Evolutionary conservation across 1,140 invertebrate genomes (phyloP).

Genomic region (Orius laevigatus): DNA sequence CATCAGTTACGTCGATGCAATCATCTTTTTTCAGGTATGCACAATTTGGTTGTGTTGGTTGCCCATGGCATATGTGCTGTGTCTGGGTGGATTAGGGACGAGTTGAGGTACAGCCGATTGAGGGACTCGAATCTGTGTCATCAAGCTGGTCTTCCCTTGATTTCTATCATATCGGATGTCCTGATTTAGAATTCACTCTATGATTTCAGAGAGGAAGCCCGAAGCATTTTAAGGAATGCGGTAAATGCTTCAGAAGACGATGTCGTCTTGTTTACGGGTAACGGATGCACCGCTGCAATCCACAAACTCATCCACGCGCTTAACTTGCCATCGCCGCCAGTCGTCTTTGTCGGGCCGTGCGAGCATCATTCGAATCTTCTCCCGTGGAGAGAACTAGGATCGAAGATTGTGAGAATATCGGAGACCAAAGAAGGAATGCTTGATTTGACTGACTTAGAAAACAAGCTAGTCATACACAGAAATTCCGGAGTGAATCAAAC

Average conservation of each 20-base stretch:
- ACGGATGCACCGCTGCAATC: slow-evolving; percentile 53
- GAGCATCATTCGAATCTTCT: slow-evolving; percentile 72
- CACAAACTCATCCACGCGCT: slow-evolving; percentile 50
- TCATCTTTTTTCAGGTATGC: slow-evolving; percentile 67
- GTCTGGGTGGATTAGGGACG: too few relatives aligned
- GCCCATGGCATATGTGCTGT: too few relatives aligned
- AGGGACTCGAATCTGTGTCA: too few relatives aligned
- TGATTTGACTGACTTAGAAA: slow-evolving; percentile 59
- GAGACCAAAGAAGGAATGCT: slow-evolving; percentile 63
- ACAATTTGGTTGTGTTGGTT: neutral
- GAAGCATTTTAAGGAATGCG: slow-evolving; percentile 62
- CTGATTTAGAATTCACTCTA: neutral
- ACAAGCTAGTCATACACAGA: slow-evolving; percentile 44
- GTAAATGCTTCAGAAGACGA: slow-evolving; percentile 70
- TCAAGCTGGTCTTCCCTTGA: too few relatives aligned
- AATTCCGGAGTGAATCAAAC: slow-evolving; percentile 29
- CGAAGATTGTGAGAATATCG: slow-evolving; percentile 58
- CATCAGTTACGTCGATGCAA: slow-evolving; percentile 70
- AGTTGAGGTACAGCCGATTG: too few relatives aligned
- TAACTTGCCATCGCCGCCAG: slow-evolving; percentile 39
- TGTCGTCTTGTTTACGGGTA: slow-evolving; percentile 62
- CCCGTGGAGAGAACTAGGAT: slow-evolving; percentile 66
- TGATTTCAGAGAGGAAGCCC: slow-evolving; percentile 54
- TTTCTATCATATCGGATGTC: too few relatives aligned
- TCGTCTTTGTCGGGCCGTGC: slow-evolving; percentile 67